Conservation (phyloP, 2,888 invertebrate species). For the Spilarctia lutea region DNA sequence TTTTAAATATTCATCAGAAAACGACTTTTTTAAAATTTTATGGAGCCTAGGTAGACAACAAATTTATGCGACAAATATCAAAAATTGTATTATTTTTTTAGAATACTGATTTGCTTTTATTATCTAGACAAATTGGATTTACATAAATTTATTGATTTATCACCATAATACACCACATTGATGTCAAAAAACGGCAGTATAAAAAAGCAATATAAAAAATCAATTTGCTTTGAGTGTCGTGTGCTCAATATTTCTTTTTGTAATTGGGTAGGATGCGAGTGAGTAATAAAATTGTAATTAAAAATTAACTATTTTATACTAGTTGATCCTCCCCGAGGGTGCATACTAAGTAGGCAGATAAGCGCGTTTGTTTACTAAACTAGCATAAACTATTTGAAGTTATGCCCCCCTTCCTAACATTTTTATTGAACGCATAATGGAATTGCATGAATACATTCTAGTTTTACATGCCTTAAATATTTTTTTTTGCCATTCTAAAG, state of each 20-base stretch:
- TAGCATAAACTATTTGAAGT: slow-evolving; percentile 82
- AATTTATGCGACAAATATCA: no score
- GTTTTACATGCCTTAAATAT: background rate
- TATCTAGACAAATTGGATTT: background rate
- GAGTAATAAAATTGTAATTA: slow-evolving; percentile 85
- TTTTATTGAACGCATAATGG: slow-evolving; percentile 61
- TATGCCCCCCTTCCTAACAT: slow-evolving; percentile 62
- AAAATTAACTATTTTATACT: slow-evolving; percentile 84
- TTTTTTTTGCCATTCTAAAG: background rate
- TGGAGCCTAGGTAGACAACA: no score
- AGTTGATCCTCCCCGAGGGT: slow-evolving; percentile 78
- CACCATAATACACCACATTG: no score
- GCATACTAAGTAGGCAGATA: slow-evolving; percentile 82
- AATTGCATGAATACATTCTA: slow-evolving; percentile 36
- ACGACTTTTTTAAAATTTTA: no score
- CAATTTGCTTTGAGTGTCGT: slow-evolving; percentile 63
- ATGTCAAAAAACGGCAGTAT: background rate
- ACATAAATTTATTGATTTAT: no score
- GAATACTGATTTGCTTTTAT: background rate
- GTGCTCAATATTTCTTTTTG: slow-evolving; percentile 73
- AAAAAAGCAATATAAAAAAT: slow-evolving; percentile 51
- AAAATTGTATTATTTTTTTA: no score
- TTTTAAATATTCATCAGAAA: no score
- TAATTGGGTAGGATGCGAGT: slow-evolving; percentile 83
- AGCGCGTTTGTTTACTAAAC: slow-evolving; percentile 78